These are phyloP conservation scores for Gambelia wislizenii DNA, from an alignment of 2,797 vertebrate species.

Conservation along the genomic window DNA sequence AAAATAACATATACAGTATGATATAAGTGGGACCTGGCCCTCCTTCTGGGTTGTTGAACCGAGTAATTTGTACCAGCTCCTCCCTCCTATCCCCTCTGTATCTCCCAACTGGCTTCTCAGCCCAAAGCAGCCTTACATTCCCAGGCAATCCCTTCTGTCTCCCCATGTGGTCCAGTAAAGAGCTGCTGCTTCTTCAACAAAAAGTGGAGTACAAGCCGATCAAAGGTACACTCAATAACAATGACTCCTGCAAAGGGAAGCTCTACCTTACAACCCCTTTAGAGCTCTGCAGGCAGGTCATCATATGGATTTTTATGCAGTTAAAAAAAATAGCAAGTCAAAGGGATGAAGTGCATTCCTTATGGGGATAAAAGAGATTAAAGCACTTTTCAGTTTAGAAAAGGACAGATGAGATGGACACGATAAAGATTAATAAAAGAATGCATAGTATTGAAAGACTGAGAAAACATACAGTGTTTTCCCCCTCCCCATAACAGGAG, in stretches of 20 bases:
- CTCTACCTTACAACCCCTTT: background rate
- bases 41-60: too few species aligned
- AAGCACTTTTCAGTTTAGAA: background rate
- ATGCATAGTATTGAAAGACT: background rate
- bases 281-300: background rate
- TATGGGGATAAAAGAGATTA: background rate
- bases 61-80: too few species aligned
- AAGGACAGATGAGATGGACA: background rate
- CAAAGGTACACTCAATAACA: background rate
- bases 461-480: background rate
- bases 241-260: background rate
- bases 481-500: background rate
- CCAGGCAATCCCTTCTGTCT: too few species aligned
- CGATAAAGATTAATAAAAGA: background rate
- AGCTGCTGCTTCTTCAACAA: background rate
- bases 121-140: too few species aligned
- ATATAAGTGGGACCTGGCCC: too few species aligned
- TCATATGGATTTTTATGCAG: background rate
- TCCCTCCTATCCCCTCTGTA: too few species aligned
- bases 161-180: too few species aligned
- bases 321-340: background rate
- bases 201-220: background rate
- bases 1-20: too few species aligned
- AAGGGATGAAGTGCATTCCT: background rate
- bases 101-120: too few species aligned